Percentiles rank a stretch among this genome's conserved stretches.
Evolutionary conservation across 2,797 vertebrate genomes (phyloP).

Genomic region (Dallia pectoralis): DNA sequence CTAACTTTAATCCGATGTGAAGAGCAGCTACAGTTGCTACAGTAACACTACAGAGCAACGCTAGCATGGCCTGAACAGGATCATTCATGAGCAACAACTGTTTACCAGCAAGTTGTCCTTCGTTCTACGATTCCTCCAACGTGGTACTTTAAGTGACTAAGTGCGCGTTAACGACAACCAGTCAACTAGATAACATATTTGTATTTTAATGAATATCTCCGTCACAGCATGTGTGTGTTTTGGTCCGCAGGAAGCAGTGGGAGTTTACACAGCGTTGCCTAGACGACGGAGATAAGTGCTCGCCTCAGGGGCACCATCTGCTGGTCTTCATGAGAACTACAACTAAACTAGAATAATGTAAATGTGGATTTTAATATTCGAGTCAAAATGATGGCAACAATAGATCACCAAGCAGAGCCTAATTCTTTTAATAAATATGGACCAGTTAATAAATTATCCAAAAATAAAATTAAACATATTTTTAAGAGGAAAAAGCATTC

Average conservation of each 20-base stretch:
- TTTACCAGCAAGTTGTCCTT: neutral
- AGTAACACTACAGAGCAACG: neutral
- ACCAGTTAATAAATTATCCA: conserved; percentile 80
- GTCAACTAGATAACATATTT: conserved; percentile 4
- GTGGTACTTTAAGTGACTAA: neutral
- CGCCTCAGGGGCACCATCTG: conserved; percentile 26
- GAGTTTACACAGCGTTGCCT: conserved; percentile 68
- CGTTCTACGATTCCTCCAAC: neutral
- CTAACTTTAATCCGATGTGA: too few species aligned
- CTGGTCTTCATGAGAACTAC: conserved; percentile 21
- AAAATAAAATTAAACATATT: conserved; percentile 83
- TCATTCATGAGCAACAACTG: neutral
- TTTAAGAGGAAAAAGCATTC: conserved; percentile 73
- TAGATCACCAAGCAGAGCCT: neutral
- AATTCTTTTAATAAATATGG: conserved; percentile 64
- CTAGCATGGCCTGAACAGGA: neutral
- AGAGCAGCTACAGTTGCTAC: neutral
- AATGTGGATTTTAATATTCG: neutral
- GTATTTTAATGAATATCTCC: neutral
- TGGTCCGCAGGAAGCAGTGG: too few species aligned
- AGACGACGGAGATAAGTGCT: conserved; percentile 44
- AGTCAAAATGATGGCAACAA: conserved; percentile 1
- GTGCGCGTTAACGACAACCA: neutral
- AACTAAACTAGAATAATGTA: neutral
- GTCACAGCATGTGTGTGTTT: neutral